A percentile compares a stretch with the other conserved stretches of the same genome.
These are phyloP conservation scores for Campoletis sonorensis DNA, from an alignment of 1,140 invertebrate species.

Conservation along the genomic window DNA sequence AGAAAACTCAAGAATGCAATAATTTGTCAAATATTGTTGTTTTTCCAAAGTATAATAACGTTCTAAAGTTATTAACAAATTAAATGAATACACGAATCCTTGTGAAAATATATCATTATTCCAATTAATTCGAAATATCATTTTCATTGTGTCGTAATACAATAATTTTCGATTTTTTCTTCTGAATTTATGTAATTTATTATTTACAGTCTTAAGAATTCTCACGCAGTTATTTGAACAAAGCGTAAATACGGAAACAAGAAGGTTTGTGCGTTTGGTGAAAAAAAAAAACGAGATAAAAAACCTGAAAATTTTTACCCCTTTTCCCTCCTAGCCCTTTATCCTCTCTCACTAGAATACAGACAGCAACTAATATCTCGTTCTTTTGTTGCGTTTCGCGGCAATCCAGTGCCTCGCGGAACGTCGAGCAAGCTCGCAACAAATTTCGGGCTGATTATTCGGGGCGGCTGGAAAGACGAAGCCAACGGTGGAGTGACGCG, in stretches of 20 bases:
- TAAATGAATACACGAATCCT: too few relatives aligned
- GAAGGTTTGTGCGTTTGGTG: background rate
- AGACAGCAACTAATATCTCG: constrained; percentile 68
- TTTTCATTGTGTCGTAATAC: too few relatives aligned
- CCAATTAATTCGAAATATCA: too few relatives aligned
- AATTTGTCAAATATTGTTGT: too few relatives aligned
- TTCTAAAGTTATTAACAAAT: too few relatives aligned
- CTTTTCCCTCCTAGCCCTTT: background rate
- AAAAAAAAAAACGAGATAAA: too few relatives aligned
- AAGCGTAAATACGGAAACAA: background rate
- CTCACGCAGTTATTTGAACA: background rate
- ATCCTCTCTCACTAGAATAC: constrained; percentile 11
- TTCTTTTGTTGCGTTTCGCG: constrained; percentile 73
- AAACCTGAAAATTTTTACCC: background rate
- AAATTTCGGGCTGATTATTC: constrained; percentile 75
- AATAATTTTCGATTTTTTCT: too few relatives aligned
- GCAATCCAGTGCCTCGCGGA: constrained; percentile 62
- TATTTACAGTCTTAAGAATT: background rate
- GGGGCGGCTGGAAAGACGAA: constrained; percentile 53
- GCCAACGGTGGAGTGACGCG: constrained; percentile 62
- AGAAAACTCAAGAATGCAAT: too few relatives aligned
- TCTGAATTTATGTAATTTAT: too few relatives aligned
- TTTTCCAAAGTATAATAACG: too few relatives aligned
- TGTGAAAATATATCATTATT: too few relatives aligned
- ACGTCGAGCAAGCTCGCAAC: constrained; percentile 60